A percentile compares a stretch with the other conserved stretches of the same genome.
Conservation (phyloP, 2,797 vertebrate genomes). For the Micropoecilia bifurca region DNA sequence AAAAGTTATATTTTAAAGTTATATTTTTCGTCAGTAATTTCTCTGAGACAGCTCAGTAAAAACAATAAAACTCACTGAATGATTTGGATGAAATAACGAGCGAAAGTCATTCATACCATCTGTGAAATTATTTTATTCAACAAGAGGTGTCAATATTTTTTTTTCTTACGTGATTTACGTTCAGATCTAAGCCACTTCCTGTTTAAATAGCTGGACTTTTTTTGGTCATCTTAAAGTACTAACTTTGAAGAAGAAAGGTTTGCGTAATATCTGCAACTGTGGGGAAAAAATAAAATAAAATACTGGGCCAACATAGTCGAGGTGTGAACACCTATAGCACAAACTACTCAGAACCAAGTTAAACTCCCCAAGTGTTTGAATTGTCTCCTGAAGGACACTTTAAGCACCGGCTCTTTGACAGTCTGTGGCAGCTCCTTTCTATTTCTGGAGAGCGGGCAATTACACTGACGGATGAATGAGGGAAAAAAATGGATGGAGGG, state of each 20-base stretch:
- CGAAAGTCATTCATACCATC: neutral
- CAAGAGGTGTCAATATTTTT: neutral
- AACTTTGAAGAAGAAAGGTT: neutral
- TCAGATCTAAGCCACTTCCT: neutral
- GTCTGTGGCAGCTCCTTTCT: conserved; percentile 69
- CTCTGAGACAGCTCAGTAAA: neutral
- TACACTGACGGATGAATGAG: conserved; percentile 72
- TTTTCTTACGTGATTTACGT: neutral
- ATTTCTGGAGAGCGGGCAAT: conserved; percentile 77
- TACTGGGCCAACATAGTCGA: conserved; percentile 22
- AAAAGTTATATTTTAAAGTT: no score
- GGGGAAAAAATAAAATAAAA: neutral
- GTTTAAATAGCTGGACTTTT: neutral
- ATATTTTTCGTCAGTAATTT: neutral
- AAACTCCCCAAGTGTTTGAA: conserved; percentile 31
- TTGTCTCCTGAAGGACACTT: conserved; percentile 60
- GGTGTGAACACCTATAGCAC: conserved; percentile 43
- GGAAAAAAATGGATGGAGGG: conserved; percentile 54
- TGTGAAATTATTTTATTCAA: neutral
- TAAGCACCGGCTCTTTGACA: conserved; percentile 71
- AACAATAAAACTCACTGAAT: neutral
- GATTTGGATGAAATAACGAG: neutral
- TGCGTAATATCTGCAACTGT: neutral
- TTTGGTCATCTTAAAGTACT: neutral
- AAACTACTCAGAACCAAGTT: conserved; percentile 21